Percentiles rank a stretch among this genome's conserved stretches.
phyloP scores from a whole-genome alignment of 1,140 invertebrate genomes.

The Paralvinella palmiformis region DNA sequence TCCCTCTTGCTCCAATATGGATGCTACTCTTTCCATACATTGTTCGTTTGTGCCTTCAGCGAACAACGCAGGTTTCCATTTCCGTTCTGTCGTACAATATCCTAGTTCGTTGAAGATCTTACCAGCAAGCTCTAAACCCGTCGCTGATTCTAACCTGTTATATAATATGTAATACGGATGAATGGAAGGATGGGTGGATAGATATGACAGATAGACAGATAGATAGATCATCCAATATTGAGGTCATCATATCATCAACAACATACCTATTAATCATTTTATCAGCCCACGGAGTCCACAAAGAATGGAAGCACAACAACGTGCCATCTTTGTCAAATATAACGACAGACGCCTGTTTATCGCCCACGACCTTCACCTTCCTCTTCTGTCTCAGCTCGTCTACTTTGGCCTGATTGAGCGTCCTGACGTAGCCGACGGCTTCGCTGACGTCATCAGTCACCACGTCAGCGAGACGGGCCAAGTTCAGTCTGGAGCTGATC shows the following conservation, averaged over 20 bases:
- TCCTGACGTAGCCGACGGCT: neutral
- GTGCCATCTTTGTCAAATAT: conserved; percentile 56
- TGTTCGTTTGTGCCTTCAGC: conserved; percentile 50
- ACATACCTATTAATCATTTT: conserved; percentile 33
- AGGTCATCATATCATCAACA: neutral
- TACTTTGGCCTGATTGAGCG: neutral
- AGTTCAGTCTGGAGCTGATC: neutral
- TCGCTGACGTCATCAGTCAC: neutral
- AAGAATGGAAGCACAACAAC: conserved; percentile 53
- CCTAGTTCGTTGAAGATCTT: conserved; percentile 50
- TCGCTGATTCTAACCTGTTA: conserved; percentile 33
- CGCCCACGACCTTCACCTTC: neutral
- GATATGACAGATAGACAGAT: conserved; percentile 3
- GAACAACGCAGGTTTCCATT: conserved; percentile 48
- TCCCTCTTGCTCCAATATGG: conserved; percentile 44
- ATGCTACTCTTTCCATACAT: conserved; percentile 37
- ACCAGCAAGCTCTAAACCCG: conserved; percentile 32
- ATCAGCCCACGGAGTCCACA: conserved; percentile 53
- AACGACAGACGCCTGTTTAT: conserved; percentile 42
- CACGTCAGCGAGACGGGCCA: neutral
- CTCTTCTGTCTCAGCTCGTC: neutral
- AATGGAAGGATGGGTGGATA: too few species aligned
- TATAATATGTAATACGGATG: conserved; percentile 16
- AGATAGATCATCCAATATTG: neutral
- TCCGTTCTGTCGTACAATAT: conserved; percentile 36